A percentile compares a stretch with the other conserved stretches of the same genome.
phyloP scores from a whole-genome alignment of 1,140 invertebrate species.

The Zaprionus ghesquierei region DNA sequence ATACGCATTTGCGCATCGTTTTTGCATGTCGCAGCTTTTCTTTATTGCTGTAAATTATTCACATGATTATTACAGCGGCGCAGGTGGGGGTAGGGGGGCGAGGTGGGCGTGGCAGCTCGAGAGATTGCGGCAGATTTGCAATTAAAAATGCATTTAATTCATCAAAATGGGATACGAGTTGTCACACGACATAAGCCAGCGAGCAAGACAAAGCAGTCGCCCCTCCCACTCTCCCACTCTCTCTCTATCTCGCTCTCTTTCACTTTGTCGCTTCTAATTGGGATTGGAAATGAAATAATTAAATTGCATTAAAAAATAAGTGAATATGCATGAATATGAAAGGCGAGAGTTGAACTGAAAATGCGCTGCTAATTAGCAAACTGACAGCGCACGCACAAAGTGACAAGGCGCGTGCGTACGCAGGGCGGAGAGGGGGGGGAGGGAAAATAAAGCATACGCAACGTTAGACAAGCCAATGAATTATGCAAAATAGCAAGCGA shows the following conservation, averaged over 20 bases:
- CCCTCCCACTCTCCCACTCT: neutral
- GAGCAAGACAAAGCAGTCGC: slow-evolving; percentile 39
- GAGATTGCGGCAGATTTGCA: slow-evolving; percentile 43
- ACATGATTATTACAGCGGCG: neutral
- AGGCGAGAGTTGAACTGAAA: slow-evolving; percentile 56
- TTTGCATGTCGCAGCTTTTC: neutral
- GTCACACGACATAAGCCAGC: slow-evolving; percentile 65
- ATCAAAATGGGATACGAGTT: slow-evolving; percentile 52
- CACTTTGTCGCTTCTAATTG: slow-evolving; percentile 32
- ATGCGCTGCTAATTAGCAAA: slow-evolving; percentile 75
- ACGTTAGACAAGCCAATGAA: slow-evolving; percentile 77
- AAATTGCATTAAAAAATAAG: slow-evolving; percentile 73
- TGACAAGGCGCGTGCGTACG: neutral
- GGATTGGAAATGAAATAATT: slow-evolving; percentile 63
- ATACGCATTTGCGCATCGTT: neutral
- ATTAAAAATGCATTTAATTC: slow-evolving; percentile 79
- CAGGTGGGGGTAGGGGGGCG: neutral
- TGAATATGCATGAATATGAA: slow-evolving; percentile 80
- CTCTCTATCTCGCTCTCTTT: neutral
- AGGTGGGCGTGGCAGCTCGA: neutral
- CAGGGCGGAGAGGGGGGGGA: neutral
- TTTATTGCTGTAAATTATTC: slow-evolving; percentile 2
- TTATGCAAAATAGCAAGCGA: slow-evolving; percentile 69
- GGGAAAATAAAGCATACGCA: slow-evolving; percentile 68
- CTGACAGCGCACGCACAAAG: slow-evolving; percentile 65